A percentile compares a stretch with the other conserved stretches of the same genome.
Evolutionary conservation across 2,797 vertebrate species (phyloP).

Genomic region (Catamblyrhynchus diadema): DNA sequence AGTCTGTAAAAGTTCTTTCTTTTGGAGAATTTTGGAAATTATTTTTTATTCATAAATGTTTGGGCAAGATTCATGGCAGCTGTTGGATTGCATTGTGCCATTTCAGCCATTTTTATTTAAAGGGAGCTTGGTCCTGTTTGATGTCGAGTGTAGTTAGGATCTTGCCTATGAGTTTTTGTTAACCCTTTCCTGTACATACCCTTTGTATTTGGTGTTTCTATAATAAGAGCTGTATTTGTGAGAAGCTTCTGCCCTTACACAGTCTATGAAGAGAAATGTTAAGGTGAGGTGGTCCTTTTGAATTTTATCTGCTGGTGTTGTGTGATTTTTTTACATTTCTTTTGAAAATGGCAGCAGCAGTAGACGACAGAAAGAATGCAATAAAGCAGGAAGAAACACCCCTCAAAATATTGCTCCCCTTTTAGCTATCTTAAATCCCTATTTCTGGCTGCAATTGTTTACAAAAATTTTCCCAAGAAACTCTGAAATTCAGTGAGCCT

Average conservation of each 20-base stretch:
- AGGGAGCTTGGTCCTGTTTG: neutral
- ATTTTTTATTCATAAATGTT: neutral
- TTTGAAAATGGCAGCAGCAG: neutral
- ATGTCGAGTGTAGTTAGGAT: neutral
- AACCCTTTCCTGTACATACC: neutral
- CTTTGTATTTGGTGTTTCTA: neutral
- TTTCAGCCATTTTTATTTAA: neutral
- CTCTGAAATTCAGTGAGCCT: neutral
- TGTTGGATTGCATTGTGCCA: neutral
- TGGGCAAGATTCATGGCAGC: neutral
- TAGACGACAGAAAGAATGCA: neutral
- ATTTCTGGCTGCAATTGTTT: neutral
- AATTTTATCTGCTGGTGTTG: neutral
- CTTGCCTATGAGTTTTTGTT: neutral
- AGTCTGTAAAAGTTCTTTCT: neutral
- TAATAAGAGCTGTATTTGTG: neutral
- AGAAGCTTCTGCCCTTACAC: neutral
- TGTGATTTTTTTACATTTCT: neutral
- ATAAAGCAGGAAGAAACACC: neutral
- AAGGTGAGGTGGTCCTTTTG: neutral
- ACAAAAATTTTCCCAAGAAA: neutral
- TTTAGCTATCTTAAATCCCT: neutral
- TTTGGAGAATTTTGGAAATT: neutral
- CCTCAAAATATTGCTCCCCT: neutral
- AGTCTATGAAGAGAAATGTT: neutral